Base-by-base conservation (phyloP, 1,140 invertebrate genomes). In the Akabosia matsudoensis region DNA sequence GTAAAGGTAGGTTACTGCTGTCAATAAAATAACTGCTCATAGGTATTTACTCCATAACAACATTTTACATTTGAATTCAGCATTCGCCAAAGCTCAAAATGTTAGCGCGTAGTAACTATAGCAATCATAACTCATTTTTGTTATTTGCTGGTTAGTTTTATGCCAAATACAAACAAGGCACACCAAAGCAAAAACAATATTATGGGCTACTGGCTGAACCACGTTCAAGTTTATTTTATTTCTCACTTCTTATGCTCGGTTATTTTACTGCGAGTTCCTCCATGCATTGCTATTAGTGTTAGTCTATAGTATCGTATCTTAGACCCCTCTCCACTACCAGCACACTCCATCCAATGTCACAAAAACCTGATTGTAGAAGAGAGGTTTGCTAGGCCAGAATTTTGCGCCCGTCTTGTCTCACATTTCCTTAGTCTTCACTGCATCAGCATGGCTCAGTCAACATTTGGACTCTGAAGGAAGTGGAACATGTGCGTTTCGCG, bases 381-480 rank as follows among this genome's bases (percentile, higher is more conserved):
- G 10, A n/a, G n/a, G 54, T 24, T 56, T 56, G 54, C 24, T 7
- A 45, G 18, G 37, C 37, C 37, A 45, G 37, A 45, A 10, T 18
- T n/a, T n/a, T n/a, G n/a, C n/a, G n/a, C n/a, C n/a, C n/a, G n/a
- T 45, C 37, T 56, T 56, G 10, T 22, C 13, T 3, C 3, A 56
- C 24, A 56, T 24, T 56, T 56, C 54, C 54, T 56, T 24, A 56
- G 54, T 56, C 13, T 22, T 56, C 54, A 56, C 4, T 22, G 3
- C 22, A 13, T 56, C 7, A 56, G 24, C 54, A n/a, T 22, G 13
- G 13, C 24, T 56, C 54, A 56, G 54, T 56, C 54, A 56, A 24
- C 54, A 22, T 56, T 56, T 56, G 54, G 54, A 56, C 54, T 56
- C 54, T 56, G 54, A 56, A 56, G 54, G 54, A 56, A 56, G 54